Conservation (phyloP, 2,888 invertebrate genomes). For the Calameuta idolon region DNA sequence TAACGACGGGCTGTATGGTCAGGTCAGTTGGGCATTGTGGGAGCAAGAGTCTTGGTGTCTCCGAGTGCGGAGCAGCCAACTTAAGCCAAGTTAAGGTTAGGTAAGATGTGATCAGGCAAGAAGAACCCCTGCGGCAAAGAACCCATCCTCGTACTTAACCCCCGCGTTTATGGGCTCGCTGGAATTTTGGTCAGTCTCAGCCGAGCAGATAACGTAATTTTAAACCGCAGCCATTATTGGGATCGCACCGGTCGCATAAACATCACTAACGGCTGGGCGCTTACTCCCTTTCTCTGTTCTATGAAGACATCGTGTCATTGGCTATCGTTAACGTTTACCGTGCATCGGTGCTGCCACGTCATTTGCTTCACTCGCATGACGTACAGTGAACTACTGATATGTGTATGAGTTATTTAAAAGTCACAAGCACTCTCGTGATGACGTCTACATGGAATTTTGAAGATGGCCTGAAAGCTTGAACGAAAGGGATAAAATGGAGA, state of each 20-base stretch:
- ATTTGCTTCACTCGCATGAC: background rate
- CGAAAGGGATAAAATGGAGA: background rate
- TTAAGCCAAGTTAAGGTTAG: constrained; percentile 11
- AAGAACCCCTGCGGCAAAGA: constrained; percentile 23
- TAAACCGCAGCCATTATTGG: constrained; percentile 44
- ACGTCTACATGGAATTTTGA: background rate
- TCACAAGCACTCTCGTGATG: background rate
- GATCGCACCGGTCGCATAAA: constrained; percentile 50
- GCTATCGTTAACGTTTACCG: constrained; percentile 18
- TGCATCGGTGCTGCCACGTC: background rate
- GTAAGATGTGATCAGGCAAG: constrained; percentile 3
- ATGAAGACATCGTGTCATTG: constrained; percentile 21
- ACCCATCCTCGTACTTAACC: constrained; percentile 13
- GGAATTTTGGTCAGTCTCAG: constrained; percentile 52
- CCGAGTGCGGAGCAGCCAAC: constrained; percentile 7
- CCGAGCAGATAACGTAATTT: constrained; percentile 55
- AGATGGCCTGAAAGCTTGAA: background rate
- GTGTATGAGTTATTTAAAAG: background rate
- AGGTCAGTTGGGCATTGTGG: constrained; percentile 61
- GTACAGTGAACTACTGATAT: background rate
- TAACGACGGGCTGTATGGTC: constrained; percentile 51
- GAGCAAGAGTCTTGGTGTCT: constrained; percentile 26
- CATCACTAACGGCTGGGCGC: constrained; percentile 31
- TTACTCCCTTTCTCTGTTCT: constrained; percentile 32
- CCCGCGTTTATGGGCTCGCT: constrained; percentile 19